A percentile compares a stretch with the other conserved stretches of the same genome.
Conservation (phyloP, 64 coral and sea anemone species). For the Montipora efflorescens region DNA sequence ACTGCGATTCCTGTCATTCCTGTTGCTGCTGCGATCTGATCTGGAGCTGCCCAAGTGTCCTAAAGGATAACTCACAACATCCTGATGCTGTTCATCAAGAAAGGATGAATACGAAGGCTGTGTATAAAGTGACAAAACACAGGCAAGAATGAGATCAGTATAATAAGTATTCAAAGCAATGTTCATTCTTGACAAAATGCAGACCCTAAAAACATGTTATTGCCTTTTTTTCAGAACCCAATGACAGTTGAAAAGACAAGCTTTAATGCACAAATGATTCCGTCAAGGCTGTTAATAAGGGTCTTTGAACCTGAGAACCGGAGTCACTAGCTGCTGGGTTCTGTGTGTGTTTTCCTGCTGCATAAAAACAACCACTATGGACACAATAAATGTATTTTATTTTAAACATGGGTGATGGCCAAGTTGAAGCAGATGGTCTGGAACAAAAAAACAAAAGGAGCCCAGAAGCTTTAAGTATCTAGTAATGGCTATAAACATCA, state of each 20-base stretch:
- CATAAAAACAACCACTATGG: too few relatives aligned
- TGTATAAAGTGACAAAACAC: conserved; percentile 61
- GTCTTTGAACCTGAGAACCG: too few relatives aligned
- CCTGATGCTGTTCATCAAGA: conserved; percentile 7
- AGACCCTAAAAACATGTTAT: neutral
- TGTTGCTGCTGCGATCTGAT: conserved; percentile 24
- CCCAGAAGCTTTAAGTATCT: too few relatives aligned
- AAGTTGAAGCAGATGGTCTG: too few relatives aligned
- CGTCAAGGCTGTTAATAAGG: neutral
- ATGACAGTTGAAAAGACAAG: too few relatives aligned
- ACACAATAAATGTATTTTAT: too few relatives aligned
- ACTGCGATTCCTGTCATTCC: conserved; percentile 55
- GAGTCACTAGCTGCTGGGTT: too few relatives aligned
- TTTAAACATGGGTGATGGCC: too few relatives aligned
- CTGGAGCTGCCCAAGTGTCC: conserved; percentile 23
- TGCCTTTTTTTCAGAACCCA: too few relatives aligned
- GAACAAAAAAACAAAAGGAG: too few relatives aligned
- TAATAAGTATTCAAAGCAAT: neutral
- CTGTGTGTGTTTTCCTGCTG: too few relatives aligned
- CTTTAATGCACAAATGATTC: neutral
- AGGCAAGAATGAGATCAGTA: conserved; percentile 46
- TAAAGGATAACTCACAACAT: conserved; percentile 43
- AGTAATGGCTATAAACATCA: too few relatives aligned
- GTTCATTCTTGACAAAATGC: neutral
- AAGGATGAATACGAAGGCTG: conserved; percentile 65